Base-by-base conservation (phyloP, 2,797 vertebrate genomes). In the Gymnothorax reevesii region DNA sequence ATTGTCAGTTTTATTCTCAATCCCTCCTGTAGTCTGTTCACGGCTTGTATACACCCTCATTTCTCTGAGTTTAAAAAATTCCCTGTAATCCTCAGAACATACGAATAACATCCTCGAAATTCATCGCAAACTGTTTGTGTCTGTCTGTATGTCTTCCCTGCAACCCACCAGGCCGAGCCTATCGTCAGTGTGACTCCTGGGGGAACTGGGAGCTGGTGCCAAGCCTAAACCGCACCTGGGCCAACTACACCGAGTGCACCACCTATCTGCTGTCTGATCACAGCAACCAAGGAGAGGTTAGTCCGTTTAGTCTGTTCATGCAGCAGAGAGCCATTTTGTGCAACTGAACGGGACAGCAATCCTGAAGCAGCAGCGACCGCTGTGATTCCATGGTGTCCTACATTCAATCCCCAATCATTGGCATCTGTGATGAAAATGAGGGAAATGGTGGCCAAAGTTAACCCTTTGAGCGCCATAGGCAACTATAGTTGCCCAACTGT, bases 171-270 rank as follows among this genome's bases (percentile, higher is more conserved):
- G 98, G 98, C 55, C 94, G 89, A 0, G 97, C 97, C 55, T 97
- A 98, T 91, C 95, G 98, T 85, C 95, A 93, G 89, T 98, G 98
- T 91, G 96, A 97, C 0, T 79, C 90, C 0, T 89, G 91, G 0
- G 97, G 97, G 15, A 95, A 87, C 84, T 98, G 98, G 98, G 96
- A 97, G 88, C 88, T 95, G 92, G 97, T 96, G 10, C 88, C 94
- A 69, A 95, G 94, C 85, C 89, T 95, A 90, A 98, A 98, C 93
- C 96, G 95, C 87, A 98, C 98, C 7, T 98, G 98, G 98, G 98
- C 97, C 42, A 98, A 98, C 90, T 98, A 98, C 94, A 96, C 94
- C 0, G 98, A 98, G 87, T 98, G 97, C 59, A 96, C 97, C 54
- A 89, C 94, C 62, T 97, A 97, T 93, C 92, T 98, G 89, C 94